Evolutionary conservation across 2,797 vertebrate species (phyloP).

Genomic region (Avahi laniger): DNA sequence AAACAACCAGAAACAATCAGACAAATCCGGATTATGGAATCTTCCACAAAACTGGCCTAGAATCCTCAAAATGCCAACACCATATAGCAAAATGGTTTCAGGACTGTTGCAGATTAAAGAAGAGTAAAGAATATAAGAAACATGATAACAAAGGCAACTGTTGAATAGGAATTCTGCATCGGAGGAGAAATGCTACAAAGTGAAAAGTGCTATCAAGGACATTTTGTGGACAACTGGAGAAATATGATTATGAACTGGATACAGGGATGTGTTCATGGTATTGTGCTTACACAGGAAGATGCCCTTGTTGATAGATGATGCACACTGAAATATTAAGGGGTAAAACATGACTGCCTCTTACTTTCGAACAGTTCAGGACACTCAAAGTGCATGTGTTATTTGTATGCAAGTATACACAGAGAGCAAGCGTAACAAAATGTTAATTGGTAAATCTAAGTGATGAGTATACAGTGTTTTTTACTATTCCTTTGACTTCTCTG

Average conservation of each 20-base stretch:
- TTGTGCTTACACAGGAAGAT: neutral
- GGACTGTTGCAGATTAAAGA: neutral
- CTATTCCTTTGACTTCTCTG: neutral
- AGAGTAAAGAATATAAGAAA: neutral
- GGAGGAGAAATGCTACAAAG: neutral
- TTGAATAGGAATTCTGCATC: neutral
- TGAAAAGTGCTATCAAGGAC: neutral
- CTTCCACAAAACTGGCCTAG: neutral
- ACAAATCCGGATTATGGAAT: neutral
- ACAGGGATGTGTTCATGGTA: neutral
- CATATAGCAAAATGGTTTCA: neutral
- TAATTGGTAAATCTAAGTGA: neutral
- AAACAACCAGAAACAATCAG: neutral
- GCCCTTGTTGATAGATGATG: neutral
- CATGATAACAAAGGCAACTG: neutral
- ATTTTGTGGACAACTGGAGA: neutral
- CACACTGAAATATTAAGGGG: neutral
- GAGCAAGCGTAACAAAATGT: neutral
- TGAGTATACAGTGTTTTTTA: neutral
- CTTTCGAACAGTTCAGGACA: neutral
- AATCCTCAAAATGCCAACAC: constrained; percentile 21
- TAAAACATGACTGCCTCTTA: neutral
- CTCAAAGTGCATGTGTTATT: neutral
- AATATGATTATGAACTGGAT: neutral
- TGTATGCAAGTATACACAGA: neutral